Evolutionary conservation across 2,797 vertebrate species (phyloP).

Genomic region (Cuniculus paca): DNA sequence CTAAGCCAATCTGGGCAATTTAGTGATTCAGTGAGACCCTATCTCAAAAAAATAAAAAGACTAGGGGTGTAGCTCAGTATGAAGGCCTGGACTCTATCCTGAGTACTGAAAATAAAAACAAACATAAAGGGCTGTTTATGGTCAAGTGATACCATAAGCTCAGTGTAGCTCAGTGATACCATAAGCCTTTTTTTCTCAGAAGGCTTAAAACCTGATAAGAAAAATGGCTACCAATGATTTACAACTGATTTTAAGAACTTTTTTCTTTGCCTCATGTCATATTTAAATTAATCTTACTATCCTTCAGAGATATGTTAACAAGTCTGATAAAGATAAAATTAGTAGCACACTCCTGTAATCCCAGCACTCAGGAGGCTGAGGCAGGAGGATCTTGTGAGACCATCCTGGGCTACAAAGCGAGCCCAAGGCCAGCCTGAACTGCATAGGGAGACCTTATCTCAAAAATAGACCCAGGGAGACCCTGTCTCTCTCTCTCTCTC

Average conservation of each 20-base stretch:
- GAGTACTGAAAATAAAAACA: too few relatives aligned
- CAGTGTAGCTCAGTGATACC: not conserved
- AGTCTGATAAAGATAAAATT: slow-evolving; percentile 18
- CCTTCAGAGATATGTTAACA: not conserved
- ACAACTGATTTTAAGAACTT: slow-evolving; percentile 38
- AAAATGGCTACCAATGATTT: not conserved
- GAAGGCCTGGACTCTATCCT: too few relatives aligned
- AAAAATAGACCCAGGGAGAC: too few relatives aligned
- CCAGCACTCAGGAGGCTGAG: too few relatives aligned
- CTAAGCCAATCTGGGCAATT: not conserved
- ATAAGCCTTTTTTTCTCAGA: not conserved
- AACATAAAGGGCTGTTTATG: too few relatives aligned
- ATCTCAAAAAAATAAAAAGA: not conserved
- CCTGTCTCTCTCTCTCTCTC: too few relatives aligned
- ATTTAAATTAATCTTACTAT: slow-evolving; percentile 3
- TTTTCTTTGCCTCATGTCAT: not conserved
- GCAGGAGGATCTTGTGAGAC: too few relatives aligned
- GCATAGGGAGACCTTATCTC: too few relatives aligned
- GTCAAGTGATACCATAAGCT: too few relatives aligned
- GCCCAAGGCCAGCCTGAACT: too few relatives aligned
- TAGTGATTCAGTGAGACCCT: not conserved
- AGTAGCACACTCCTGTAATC: not conserved
- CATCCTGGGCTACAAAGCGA: too few relatives aligned
- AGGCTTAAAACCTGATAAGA: slow-evolving; percentile 45
- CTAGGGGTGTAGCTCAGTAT: not conserved